Percentiles rank a stretch among this genome's conserved stretches.
Evolutionary conservation across 2,113 vertebrate species (phyloP).

Genomic region (Egretta garzetta): DNA sequence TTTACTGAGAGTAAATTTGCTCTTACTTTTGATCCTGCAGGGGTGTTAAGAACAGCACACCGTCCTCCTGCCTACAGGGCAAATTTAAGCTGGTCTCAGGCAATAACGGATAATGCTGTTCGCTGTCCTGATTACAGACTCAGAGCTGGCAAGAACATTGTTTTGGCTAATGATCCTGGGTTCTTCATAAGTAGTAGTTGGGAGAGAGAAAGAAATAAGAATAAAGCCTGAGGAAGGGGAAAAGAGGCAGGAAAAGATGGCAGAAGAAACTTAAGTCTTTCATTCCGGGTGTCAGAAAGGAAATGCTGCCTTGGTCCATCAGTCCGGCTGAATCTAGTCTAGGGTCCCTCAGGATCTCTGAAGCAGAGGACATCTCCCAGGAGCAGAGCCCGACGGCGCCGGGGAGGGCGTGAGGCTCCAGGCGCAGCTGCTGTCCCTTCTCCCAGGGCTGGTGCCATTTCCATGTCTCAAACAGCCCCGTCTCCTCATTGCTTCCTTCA

Average conservation of each 20-base stretch:
- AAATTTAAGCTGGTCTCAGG: background rate
- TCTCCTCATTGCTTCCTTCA: background rate
- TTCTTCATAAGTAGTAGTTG: background rate
- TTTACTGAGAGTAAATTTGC: background rate
- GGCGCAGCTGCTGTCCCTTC: background rate
- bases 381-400: accelerated
- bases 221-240: background rate
- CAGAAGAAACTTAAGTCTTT: background rate
- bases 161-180: background rate
- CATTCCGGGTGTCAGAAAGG: background rate
- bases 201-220: background rate
- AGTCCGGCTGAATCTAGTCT: background rate
- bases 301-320: accelerated
- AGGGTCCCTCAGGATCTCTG: background rate
- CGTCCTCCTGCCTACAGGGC: background rate
- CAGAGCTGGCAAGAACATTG: background rate
- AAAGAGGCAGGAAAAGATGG: background rate
- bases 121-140: background rate
- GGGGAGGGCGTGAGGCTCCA: accelerated
- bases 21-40: background rate
- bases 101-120: background rate
- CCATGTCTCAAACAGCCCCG: accelerated
- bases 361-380: background rate
- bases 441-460: background rate
- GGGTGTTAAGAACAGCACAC: too few relatives aligned